Evolutionary conservation across 2,113 vertebrate genomes (phyloP).

Genomic region (Podocnemis expansa): DNA sequence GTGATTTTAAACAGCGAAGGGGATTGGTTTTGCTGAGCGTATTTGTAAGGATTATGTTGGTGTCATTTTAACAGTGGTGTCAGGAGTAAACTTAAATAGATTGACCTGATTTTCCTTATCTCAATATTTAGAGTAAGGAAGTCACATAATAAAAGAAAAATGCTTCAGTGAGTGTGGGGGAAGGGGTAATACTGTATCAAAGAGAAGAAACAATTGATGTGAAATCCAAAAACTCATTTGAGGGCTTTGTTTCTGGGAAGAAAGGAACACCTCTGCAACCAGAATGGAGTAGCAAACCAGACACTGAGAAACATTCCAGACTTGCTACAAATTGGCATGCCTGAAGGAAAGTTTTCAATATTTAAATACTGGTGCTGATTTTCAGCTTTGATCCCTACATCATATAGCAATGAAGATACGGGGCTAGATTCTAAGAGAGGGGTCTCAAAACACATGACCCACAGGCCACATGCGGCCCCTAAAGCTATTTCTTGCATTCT

Average conservation of each 20-base stretch:
- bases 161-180: not conserved
- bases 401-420: not conserved
- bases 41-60: not conserved
- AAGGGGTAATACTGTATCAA: not conserved
- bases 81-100: not conserved
- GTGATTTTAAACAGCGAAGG: not conserved
- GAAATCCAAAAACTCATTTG: not conserved
- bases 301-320: constrained; percentile 5
- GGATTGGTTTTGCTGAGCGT: not conserved
- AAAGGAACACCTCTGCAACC: not conserved
- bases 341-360: not conserved
- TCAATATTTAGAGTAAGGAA: not conserved
- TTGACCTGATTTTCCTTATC: not conserved
- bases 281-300: not conserved
- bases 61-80: not conserved
- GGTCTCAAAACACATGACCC: too few species aligned
- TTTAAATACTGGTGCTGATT: not conserved
- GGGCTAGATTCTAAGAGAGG: not conserved
- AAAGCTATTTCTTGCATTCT: too few species aligned
- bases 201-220: not conserved
- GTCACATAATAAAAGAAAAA: not conserved
- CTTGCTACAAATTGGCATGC: not conserved
- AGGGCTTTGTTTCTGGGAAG: not conserved
- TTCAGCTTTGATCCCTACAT: not conserved
- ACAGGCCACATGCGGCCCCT: too few species aligned